Percentiles rank a stretch among this genome's conserved stretches.
phyloP scores from a whole-genome alignment of 1,140 invertebrate genomes.

The Agrilus planipennis region DNA sequence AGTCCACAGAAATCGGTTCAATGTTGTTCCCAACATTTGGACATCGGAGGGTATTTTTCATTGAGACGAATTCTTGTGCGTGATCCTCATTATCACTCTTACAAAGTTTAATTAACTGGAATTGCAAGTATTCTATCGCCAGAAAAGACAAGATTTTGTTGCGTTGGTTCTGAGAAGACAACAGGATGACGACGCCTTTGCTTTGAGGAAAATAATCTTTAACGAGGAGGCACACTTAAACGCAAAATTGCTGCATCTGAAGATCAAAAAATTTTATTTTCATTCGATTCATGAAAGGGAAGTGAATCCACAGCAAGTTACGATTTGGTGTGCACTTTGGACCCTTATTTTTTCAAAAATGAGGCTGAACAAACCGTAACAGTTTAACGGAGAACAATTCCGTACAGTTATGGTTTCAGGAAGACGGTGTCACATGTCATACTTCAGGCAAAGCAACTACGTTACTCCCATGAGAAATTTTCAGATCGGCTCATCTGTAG shows the following conservation, averaged over 20 bases:
- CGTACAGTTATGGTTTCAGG: neutral
- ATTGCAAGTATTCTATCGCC: no score
- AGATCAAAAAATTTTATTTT: neutral
- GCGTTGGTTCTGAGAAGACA: neutral
- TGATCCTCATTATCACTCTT: neutral
- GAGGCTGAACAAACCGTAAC: neutral
- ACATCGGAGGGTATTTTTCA: neutral
- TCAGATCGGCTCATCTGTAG: no score
- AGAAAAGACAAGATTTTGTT: neutral
- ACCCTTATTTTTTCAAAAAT: conserved; percentile 1
- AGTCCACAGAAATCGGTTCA: neutral
- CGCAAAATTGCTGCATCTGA: no score
- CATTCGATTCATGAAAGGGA: no score
- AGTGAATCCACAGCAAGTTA: neutral
- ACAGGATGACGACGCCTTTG: neutral
- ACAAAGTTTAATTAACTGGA: no score
- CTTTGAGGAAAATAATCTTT: neutral
- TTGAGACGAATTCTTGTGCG: no score
- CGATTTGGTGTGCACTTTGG: neutral
- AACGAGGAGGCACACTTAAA: no score
- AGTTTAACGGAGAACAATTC: neutral
- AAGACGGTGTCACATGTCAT: no score
- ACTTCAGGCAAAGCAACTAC: no score
- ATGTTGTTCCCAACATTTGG: neutral
- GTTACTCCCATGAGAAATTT: no score